These are phyloP conservation scores for Dryobotodes eremita DNA, from an alignment of 2,888 invertebrate species.

Conservation along the genomic window DNA sequence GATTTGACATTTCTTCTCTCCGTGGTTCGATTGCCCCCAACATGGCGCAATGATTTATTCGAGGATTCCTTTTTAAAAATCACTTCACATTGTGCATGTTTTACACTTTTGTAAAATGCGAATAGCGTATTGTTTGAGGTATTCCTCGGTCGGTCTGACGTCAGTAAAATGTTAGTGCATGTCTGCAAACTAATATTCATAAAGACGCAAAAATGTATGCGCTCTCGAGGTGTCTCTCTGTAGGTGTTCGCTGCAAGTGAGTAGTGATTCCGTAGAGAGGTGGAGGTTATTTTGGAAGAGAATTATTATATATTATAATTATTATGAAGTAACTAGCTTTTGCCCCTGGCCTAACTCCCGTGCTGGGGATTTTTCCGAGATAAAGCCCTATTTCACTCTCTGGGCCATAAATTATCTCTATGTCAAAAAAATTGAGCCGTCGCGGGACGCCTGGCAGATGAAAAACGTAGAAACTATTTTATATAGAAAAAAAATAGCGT, in stretches of 20 bases:
- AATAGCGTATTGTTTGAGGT: constrained; percentile 53
- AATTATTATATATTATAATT: background rate
- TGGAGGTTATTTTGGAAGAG: background rate
- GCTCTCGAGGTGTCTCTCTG: too few species aligned
- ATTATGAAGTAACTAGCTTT: background rate
- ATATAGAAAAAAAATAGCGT: too few species aligned
- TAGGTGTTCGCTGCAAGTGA: constrained; percentile 3
- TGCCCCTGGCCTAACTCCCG: too few species aligned
- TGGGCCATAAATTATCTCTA: background rate
- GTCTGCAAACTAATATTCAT: constrained; percentile 57
- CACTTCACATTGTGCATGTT: constrained; percentile 25
- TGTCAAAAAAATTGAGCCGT: too few species aligned
- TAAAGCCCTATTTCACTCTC: background rate
- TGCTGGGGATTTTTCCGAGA: background rate
- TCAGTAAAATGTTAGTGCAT: constrained; percentile 47
- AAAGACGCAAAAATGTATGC: constrained; percentile 51
- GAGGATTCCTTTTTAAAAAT: constrained; percentile 25
- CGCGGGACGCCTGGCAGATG: too few species aligned
- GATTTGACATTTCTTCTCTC: background rate
- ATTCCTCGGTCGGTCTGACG: constrained; percentile 37
- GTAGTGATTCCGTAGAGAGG: constrained; percentile 23
- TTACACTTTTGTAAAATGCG: constrained; percentile 39
- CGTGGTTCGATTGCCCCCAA: background rate
- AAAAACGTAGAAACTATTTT: too few species aligned
- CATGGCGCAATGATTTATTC: background rate